A percentile compares a stretch with the other conserved stretches of the same genome.
Conservation (phyloP, 1,140 invertebrate species). For the Drosophila repleta region DNA sequence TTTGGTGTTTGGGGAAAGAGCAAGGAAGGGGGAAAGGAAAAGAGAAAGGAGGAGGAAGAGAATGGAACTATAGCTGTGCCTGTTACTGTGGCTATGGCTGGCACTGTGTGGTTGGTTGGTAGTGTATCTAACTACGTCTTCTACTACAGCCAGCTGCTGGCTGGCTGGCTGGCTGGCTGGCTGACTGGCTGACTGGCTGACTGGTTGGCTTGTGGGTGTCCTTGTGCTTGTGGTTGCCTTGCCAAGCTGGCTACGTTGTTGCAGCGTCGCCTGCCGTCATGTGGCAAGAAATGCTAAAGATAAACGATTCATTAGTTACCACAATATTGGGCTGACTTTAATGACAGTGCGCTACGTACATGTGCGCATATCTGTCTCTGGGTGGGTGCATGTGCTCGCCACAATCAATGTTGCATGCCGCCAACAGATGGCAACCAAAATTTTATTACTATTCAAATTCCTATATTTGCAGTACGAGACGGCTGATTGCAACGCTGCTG, state of each 20-base stretch:
- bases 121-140: background rate
- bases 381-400: background rate
- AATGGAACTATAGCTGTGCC: background rate
- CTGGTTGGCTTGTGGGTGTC: conserved; percentile 40
- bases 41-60: background rate
- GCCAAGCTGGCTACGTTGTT: conserved; percentile 63
- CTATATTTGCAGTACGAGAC: conserved; percentile 69
- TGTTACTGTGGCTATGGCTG: conserved; percentile 10
- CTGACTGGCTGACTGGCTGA: background rate
- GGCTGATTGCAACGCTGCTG: conserved; percentile 57
- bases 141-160: background rate
- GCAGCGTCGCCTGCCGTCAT: conserved; percentile 47
- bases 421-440: conserved; percentile 6
- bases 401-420: conserved; percentile 35
- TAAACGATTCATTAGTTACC: conserved; percentile 80
- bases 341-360: conserved; percentile 13
- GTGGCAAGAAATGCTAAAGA: conserved; percentile 79
- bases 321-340: conserved; percentile 41
- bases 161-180: background rate
- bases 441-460: conserved; percentile 61
- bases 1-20: background rate
- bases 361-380: background rate
- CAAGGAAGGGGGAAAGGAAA: background rate
- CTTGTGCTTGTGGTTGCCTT: conserved; percentile 65
- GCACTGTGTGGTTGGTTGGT: conserved; percentile 15